phyloP scores from a whole-genome alignment of 2,888 invertebrate genomes.

The Eristalinus aeneus region DNA sequence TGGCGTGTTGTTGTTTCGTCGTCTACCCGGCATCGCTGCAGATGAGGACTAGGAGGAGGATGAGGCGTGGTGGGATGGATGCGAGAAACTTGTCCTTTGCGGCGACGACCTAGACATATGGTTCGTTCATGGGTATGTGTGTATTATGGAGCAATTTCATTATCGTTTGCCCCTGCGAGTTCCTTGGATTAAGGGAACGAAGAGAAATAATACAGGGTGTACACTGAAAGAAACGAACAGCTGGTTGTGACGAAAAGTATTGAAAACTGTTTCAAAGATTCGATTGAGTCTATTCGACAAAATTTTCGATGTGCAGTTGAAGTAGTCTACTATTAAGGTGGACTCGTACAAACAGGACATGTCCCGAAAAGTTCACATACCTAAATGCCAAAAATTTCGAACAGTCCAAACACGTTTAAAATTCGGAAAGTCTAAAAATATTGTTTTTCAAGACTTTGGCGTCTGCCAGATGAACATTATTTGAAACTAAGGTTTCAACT shows the following conservation, averaged over 20 bases:
- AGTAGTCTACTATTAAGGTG: too few species aligned
- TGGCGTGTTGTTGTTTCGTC: constrained; percentile 53
- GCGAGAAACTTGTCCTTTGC: constrained; percentile 21
- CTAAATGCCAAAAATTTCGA: too few species aligned
- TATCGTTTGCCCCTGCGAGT: constrained; percentile 40
- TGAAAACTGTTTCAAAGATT: too few species aligned
- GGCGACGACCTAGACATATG: background rate
- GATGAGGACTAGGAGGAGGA: constrained; percentile 67
- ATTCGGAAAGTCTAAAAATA: too few species aligned
- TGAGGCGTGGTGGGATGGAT: background rate
- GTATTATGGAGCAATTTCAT: constrained; percentile 36
- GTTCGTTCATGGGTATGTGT: background rate
- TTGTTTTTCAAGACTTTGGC: too few species aligned
- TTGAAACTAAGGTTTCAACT: too few species aligned
- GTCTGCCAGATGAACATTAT: too few species aligned
- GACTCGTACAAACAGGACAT: too few species aligned
- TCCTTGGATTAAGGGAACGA: background rate
- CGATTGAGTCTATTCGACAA: too few species aligned
- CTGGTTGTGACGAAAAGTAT: background rate
- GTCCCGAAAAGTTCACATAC: too few species aligned
- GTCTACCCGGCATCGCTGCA: constrained; percentile 71
- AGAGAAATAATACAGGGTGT: background rate
- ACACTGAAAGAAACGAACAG: constrained; percentile 19
- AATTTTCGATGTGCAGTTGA: too few species aligned
- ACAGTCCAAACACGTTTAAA: too few species aligned